Evolutionary conservation across 1,140 invertebrate species (phyloP).

Genomic region (Saxidomus purpurata): DNA sequence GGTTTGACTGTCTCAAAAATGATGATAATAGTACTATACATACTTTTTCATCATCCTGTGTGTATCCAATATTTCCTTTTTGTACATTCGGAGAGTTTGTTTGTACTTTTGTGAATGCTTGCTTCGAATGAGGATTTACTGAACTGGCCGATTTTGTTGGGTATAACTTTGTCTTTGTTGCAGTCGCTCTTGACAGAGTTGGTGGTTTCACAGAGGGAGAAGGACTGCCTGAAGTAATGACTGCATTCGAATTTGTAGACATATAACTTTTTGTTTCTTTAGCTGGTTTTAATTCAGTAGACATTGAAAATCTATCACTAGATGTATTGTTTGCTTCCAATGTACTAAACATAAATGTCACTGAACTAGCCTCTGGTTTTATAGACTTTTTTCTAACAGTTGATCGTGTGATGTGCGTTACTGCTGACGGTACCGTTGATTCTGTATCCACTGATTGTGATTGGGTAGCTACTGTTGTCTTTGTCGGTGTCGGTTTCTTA

Average conservation of each 20-base stretch:
- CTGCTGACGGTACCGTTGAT: too few species aligned
- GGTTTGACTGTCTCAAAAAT: too few species aligned
- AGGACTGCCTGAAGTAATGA: not conserved
- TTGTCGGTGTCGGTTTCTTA: not conserved
- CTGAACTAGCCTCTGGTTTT: too few species aligned
- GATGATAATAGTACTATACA: too few species aligned
- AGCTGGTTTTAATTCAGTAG: not conserved
- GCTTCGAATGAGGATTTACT: not conserved
- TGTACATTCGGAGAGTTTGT: not conserved
- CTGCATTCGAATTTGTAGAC: not conserved
- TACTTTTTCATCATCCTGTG: not conserved
- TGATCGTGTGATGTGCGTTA: too few species aligned
- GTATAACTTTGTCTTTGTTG: not conserved
- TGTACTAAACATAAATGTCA: too few species aligned
- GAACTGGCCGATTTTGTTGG: not conserved
- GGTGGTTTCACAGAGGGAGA: not conserved
- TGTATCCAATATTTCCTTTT: not conserved
- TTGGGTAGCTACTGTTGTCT: too few species aligned
- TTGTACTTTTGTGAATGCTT: not conserved
- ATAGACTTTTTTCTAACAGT: too few species aligned
- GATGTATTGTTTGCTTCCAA: too few species aligned
- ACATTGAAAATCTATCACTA: not conserved
- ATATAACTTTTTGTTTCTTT: not conserved
- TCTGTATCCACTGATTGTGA: too few species aligned
- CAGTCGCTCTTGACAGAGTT: not conserved